Base-by-base conservation (phyloP, 2,113 vertebrate species). In the Lynx canadensis region DNA sequence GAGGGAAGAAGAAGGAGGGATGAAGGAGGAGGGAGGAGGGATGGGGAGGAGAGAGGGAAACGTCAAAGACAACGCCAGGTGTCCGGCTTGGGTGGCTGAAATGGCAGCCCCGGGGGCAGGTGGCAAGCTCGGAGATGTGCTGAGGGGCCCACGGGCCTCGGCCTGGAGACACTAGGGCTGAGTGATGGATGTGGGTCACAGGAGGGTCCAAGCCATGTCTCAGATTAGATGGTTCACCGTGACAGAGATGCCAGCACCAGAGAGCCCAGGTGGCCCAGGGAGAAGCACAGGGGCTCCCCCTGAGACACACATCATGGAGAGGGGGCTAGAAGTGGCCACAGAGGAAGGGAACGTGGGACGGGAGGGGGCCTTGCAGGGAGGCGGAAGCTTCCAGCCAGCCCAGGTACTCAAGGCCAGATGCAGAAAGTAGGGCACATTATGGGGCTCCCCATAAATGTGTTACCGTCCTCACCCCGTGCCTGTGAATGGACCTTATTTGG, bases 171-270 rank as follows among this genome's bases (percentile, higher is more conserved):
- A 4, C 38, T 7, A 1, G 1, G 10, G 14, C 73, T 19, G 41
- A 1, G 76, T 0, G 68, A 19, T 1, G 18, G 36, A 1, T 0
- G 8, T 13, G 76, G 29, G n/a, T 36, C 18, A 21, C 0, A 0
- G 52, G 36, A 55, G 16, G 15, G 29, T 38, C 29, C 14, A 2
- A 11, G 33, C 15, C 5, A 1, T 0, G 1, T 14, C 41, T 36
- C 83, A 66, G 66, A 25, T 25, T 3, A 57, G 29, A 50, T 45
- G 16, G 18, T 63, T 76, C 23, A 1, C 8, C 0, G 0, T 15
- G 19, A 0, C 83, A 65, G 94, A 33, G 52, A 55, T 0, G 3
- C 66, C 4, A 65, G 48, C 5, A 0, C 7, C 3, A 8, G 68
- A 36, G 21, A 11, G 25, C 36, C 76, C 13, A 0, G 71, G 21